Evolutionary conservation across 2,797 vertebrate species (phyloP).

Genomic region (Sternotherus odoratus): DNA sequence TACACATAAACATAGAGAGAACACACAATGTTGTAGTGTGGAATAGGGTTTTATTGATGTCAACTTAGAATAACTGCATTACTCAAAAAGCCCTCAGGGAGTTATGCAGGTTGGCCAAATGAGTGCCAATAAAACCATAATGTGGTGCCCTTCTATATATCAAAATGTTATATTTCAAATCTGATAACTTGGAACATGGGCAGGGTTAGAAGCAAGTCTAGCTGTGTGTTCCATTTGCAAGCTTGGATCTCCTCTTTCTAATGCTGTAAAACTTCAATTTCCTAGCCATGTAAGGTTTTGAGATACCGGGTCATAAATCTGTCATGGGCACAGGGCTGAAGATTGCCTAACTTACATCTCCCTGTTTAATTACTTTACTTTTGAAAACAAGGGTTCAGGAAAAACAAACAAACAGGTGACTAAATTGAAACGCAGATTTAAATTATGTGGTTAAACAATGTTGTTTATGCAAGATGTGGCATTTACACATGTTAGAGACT

Average conservation of each 20-base stretch:
- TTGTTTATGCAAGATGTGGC: conserved; percentile 50
- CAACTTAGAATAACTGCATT: conserved; percentile 45
- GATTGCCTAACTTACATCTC: conserved; percentile 66
- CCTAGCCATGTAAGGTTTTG: conserved; percentile 32
- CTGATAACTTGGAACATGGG: conserved; percentile 67
- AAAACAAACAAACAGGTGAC: conserved; percentile 18
- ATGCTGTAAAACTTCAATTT: conserved; percentile 75
- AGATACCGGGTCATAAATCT: conserved; percentile 73
- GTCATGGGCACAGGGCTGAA: conserved; percentile 42
- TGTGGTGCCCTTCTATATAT: conserved; percentile 74
- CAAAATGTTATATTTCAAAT: conserved; percentile 76
- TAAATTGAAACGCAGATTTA: conserved; percentile 68
- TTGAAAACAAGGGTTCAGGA: conserved; percentile 60
- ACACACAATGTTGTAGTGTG: background rate
- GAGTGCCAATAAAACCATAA: conserved; percentile 76
- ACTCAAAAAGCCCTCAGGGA: conserved; percentile 62
- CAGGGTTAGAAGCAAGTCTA: conserved; percentile 53
- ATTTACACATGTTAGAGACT: conserved; percentile 57
- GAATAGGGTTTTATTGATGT: conserved; percentile 26
- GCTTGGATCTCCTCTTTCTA: conserved; percentile 57
- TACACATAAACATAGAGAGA: conserved; percentile 1
- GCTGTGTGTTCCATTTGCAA: conserved; percentile 63
- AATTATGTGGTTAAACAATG: conserved; percentile 54
- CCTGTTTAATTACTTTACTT: conserved; percentile 72
- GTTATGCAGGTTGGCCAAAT: conserved; percentile 71